A percentile compares a stretch with the other conserved stretches of the same genome.
Conservation (phyloP, 2,113 vertebrate species). For the Coptodon bakossiorum region DNA sequence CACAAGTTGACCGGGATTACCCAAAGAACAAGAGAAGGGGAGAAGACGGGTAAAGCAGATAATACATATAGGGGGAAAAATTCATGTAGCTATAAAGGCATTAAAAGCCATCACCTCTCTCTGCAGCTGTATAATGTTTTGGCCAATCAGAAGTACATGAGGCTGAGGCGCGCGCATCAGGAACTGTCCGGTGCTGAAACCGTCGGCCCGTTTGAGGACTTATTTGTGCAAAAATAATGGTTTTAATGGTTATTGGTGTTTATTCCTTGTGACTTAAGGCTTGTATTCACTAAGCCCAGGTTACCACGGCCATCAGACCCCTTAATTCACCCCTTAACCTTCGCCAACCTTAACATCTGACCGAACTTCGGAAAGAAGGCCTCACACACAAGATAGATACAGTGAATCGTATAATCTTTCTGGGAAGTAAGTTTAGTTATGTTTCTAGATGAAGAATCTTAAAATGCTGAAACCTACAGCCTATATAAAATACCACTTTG, state of each 20-base stretch:
- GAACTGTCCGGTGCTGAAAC: constrained; percentile 64
- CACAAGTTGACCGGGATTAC: constrained; percentile 59
- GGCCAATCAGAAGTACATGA: background rate
- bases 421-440: background rate
- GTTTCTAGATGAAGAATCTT: background rate
- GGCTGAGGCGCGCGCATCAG: background rate
- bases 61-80: background rate
- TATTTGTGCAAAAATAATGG: background rate
- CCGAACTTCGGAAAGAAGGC: background rate
- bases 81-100: background rate
- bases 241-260: background rate
- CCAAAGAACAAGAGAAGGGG: background rate
- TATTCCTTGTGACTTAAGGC: background rate
- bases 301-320: background rate
- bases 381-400: background rate
- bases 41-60: background rate
- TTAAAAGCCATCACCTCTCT: background rate
- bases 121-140: background rate
- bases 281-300: background rate
- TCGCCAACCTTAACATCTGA: background rate
- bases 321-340: background rate
- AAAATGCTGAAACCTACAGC: background rate
- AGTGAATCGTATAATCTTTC: background rate
- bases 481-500: background rate
- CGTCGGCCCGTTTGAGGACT: background rate